Conservation (phyloP, 2,888 invertebrate species). For the Thysanoteuthis rhombus region DNA sequence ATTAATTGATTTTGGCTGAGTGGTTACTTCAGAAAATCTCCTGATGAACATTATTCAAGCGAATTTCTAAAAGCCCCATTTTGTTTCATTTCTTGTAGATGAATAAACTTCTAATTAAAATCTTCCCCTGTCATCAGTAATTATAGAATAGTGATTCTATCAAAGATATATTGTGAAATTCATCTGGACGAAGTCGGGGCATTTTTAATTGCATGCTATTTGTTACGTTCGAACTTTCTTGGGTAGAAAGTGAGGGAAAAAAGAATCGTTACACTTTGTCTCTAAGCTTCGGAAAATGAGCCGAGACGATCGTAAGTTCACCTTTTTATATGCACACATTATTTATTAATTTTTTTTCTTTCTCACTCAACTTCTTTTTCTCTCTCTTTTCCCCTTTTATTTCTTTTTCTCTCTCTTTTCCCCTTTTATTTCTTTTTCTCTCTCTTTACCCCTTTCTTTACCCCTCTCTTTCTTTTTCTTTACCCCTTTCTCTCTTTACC, state of each 20-base stretch:
- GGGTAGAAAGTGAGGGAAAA: background rate
- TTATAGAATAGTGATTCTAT: background rate
- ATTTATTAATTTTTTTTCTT: too few relatives aligned
- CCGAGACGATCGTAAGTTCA: too few relatives aligned
- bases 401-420: too few relatives aligned
- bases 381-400: too few relatives aligned
- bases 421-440: too few relatives aligned
- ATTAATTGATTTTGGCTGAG: background rate
- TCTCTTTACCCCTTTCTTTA: too few relatives aligned
- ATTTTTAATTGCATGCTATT: background rate
- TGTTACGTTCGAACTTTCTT: background rate
- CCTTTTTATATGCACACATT: too few relatives aligned
- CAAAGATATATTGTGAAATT: background rate
- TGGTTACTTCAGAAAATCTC: background rate
- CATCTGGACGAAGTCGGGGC: background rate
- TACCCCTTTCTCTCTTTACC: too few relatives aligned
- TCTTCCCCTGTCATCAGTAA: background rate
- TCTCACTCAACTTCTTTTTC: too few relatives aligned
- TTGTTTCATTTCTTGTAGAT: background rate
- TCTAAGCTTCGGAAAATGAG: too few relatives aligned
- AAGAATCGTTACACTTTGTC: too few relatives aligned
- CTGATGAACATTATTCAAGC: background rate
- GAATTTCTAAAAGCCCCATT: background rate
- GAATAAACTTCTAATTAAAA: background rate
- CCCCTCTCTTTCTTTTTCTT: too few relatives aligned